phyloP scores from a whole-genome alignment of 1,140 invertebrate species.

The Caerostris extrusa region DNA sequence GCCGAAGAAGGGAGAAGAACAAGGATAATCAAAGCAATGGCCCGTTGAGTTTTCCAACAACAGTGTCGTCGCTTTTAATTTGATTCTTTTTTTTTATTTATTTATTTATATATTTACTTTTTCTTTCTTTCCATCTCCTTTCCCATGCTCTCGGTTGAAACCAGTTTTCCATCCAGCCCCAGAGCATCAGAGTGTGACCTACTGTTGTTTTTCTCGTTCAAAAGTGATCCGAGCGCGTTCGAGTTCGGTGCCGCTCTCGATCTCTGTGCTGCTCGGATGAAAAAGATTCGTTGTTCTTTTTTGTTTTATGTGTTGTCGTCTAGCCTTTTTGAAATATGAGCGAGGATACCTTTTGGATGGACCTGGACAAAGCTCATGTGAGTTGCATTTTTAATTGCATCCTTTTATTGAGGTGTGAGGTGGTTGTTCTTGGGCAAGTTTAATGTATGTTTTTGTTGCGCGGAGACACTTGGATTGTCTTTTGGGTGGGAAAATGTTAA shows the following conservation, averaged over 20 bases:
- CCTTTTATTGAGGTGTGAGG: neutral
- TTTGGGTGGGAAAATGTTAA: too few species aligned
- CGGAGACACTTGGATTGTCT: too few species aligned
- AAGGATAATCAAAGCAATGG: too few species aligned
- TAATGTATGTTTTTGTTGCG: neutral
- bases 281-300: neutral
- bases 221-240: constrained; percentile 42
- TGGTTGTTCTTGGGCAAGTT: neutral
- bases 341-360: constrained; percentile 15
- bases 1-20: too few species aligned
- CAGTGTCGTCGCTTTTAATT: constrained; percentile 55
- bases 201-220: constrained; percentile 50
- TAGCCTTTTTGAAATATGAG: constrained; percentile 2
- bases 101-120: neutral
- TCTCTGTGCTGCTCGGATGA: neutral
- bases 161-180: constrained; percentile 11
- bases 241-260: neutral
- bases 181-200: constrained; percentile 49
- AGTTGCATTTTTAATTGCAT: constrained; percentile 29
- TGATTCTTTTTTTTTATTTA: neutral
- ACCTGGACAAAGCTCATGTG: neutral
- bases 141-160: neutral
- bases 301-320: neutral
- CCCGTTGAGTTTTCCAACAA: neutral
- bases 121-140: too few species aligned